A percentile compares a stretch with the other conserved stretches of the same genome.
phyloP scores from a whole-genome alignment of 2,113 vertebrate species.

The Sciurus niger region DNA sequence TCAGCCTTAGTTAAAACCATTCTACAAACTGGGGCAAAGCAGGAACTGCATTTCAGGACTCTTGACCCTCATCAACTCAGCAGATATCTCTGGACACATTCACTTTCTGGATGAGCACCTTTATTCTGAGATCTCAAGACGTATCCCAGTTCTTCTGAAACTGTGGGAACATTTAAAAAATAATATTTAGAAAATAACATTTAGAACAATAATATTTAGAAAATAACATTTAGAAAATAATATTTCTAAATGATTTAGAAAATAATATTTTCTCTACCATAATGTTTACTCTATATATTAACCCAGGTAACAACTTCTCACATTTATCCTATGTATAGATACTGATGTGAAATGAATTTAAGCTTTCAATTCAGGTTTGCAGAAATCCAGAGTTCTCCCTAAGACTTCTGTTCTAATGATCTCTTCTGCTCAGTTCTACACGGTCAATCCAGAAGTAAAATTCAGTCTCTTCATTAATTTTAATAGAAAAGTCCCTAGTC shows the following conservation, averaged over 20 bases:
- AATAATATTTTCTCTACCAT: constrained; percentile 27
- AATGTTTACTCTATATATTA: not conserved
- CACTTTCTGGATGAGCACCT: not conserved
- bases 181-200: constrained; percentile 51
- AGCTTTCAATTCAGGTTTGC: not conserved
- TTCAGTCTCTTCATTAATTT: not conserved
- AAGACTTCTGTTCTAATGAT: not conserved
- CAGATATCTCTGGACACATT: not conserved
- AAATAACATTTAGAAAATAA: constrained; percentile 57
- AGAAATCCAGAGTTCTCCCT: not conserved
- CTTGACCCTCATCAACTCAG: not conserved
- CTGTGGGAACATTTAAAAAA: constrained; percentile 36
- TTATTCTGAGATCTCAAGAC: constrained; percentile 12
- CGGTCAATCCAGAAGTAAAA: constrained; percentile 17
- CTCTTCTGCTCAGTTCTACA: not conserved
- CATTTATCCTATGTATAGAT: not conserved
- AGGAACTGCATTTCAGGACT: not conserved
- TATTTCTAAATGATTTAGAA: not conserved
- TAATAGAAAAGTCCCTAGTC: not conserved
- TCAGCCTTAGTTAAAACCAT: constrained; percentile 9
- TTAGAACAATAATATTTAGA: constrained; percentile 26
- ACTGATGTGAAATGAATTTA: not conserved
- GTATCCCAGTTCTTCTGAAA: not conserved
- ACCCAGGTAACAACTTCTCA: not conserved
- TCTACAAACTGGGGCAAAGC: not conserved